Percentiles rank a stretch among this genome's conserved stretches.
Conservation (phyloP, 1,140 invertebrate genomes). For the Philopotamus ludificatus region DNA sequence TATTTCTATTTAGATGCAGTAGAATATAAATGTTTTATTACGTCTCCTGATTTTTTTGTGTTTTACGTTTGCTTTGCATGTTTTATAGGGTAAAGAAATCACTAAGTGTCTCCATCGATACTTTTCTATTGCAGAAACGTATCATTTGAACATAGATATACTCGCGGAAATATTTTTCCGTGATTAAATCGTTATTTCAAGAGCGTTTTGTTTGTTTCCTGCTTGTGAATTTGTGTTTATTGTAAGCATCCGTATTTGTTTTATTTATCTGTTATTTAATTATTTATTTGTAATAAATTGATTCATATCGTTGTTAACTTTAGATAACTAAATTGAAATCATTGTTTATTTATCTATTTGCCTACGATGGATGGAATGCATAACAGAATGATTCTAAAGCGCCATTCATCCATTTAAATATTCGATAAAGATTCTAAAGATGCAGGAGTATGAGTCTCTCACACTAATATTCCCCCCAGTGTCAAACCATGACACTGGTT, state of each 20-base stretch:
- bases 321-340: no score
- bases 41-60: slow-evolving; percentile 7
- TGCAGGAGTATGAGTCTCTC: no score
- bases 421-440: no score
- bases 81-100: slow-evolving; percentile 37
- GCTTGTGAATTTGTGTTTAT: slow-evolving; percentile 16
- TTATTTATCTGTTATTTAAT: slow-evolving; percentile 13
- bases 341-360: no score
- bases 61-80: slow-evolving; percentile 40
- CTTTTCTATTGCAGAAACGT: slow-evolving; percentile 37
- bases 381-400: no score
- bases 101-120: slow-evolving; percentile 37
- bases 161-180: slow-evolving; percentile 16
- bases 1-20: not conserved
- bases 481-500: no score
- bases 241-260: slow-evolving; percentile 39
- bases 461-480: no score
- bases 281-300: slow-evolving; percentile 14
- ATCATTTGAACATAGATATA: slow-evolving; percentile 28
- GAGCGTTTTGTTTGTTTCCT: slow-evolving; percentile 17
- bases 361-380: no score
- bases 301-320: not conserved
- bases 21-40: slow-evolving; percentile 15
- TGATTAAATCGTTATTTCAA: slow-evolving; percentile 10
- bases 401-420: no score